Evolutionary conservation across 2,113 vertebrate genomes (phyloP).

Genomic region (Acanthisitta chloris): DNA sequence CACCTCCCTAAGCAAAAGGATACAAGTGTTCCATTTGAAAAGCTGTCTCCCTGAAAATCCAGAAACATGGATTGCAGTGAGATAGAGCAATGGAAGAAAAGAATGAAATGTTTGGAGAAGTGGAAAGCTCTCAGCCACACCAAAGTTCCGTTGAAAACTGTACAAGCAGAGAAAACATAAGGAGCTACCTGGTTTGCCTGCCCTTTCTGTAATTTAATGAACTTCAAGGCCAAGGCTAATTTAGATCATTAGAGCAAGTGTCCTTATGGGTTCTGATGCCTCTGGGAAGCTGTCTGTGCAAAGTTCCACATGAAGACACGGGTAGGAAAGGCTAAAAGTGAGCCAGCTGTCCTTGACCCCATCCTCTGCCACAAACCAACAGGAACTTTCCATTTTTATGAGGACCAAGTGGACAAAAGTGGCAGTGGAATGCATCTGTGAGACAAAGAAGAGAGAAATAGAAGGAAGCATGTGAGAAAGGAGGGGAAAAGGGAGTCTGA

Average conservation of each 20-base stretch:
- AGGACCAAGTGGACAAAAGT: background rate
- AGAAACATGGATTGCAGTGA: background rate
- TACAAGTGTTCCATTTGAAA: background rate
- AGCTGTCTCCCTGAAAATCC: background rate
- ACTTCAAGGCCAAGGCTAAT: background rate
- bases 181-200: background rate
- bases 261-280: background rate
- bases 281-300: fast-evolving
- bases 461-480: background rate
- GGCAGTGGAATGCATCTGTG: fast-evolving
- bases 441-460: background rate
- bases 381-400: background rate
- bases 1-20: background rate
- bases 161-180: background rate
- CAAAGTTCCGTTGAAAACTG: background rate
- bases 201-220: background rate
- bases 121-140: background rate
- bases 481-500: background rate
- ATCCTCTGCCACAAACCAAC: background rate
- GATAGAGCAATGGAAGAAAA: background rate
- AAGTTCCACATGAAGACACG: background rate
- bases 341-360: background rate
- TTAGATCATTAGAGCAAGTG: background rate
- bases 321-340: background rate
- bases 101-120: background rate